Base-by-base conservation (phyloP, 2,113 vertebrate species). In the Centropristis striata region DNA sequence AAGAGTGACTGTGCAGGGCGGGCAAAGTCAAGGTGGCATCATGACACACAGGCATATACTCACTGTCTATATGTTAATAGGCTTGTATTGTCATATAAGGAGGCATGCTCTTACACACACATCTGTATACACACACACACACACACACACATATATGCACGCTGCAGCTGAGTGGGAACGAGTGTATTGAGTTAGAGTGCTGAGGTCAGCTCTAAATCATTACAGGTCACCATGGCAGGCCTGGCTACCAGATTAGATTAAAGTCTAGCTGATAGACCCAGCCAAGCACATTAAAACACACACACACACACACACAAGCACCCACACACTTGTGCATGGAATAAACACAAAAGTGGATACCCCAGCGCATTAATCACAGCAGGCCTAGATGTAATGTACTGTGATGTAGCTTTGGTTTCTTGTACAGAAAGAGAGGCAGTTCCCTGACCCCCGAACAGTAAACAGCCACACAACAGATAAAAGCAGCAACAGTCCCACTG, bases 201-300 rank as follows among this genome's bases (percentile, higher is more conserved):
- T 81, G 88, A 88, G 93, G 90, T 93, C 92, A 93, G 86, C 72
- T 89, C 64, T 90, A 92, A 93, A 92, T 94, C 89, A 94, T 91
- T 92, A 86, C 78, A 92, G 90, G 93, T 92, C 93, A 87, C 84
- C 54, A 58, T 79, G 85, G 86, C 81, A 75, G 74, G 85, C 85
- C 82, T 84, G 73, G 88, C 78, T 83, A 91, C 85, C 89, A 90
- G 85, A 94, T 94, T 92, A 90, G 84, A 92, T 93, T 92, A 90
- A 87, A 90, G 84, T 86, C 88, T 64, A 69, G 59, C 79, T 93
- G 90, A 93, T 89, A 92, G 84, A 90, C 76, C 54, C 60, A 80
- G 82, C 84, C 78, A 87, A 87, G 88, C 89, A 89, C 85, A 90
- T 88, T 91, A 89, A 84, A 81, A 70, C 44, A 50, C 51, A 57